phyloP scores from a whole-genome alignment of 2,888 invertebrate genomes.

The Phlogophora meticulosa region DNA sequence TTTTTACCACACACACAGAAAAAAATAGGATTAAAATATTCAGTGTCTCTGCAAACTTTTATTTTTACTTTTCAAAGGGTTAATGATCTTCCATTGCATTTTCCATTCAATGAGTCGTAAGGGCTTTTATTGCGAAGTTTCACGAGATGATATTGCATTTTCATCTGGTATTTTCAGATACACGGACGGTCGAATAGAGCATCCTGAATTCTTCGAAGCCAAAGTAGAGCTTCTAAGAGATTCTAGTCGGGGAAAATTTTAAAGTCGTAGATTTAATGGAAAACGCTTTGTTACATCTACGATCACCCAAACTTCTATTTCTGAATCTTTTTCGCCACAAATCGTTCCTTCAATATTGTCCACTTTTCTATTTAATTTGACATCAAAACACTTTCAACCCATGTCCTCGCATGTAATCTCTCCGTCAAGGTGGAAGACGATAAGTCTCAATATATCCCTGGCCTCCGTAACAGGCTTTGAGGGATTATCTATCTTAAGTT shows the following conservation, averaged over 20 bases:
- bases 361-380: constrained; percentile 36
- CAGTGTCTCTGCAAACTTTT: constrained; percentile 10
- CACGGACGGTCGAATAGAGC: background rate
- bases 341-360: constrained; percentile 10
- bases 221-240: constrained; percentile 2
- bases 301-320: too few species aligned
- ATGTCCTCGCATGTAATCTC: constrained; percentile 32
- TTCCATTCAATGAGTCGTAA: constrained; percentile 18
- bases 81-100: constrained; percentile 17
- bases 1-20: constrained; percentile 30
- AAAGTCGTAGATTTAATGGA: background rate
- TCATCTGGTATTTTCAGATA: constrained; percentile 6
- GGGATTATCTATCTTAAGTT: constrained; percentile 59
- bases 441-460: constrained; percentile 35
- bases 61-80: constrained; percentile 17
- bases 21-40: constrained; percentile 25
- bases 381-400: constrained; percentile 43
- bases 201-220: constrained; percentile 2
- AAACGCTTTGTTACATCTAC: background rate
- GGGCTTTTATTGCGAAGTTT: constrained; percentile 6
- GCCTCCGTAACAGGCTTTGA: constrained; percentile 42
- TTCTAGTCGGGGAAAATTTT: background rate
- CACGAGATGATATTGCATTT: constrained; percentile 17
- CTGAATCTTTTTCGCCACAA: background rate
- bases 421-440: constrained; percentile 20